Evolutionary conservation across 2,888 invertebrate genomes (phyloP).

Genomic region (Tenthredo distinguenda): DNA sequence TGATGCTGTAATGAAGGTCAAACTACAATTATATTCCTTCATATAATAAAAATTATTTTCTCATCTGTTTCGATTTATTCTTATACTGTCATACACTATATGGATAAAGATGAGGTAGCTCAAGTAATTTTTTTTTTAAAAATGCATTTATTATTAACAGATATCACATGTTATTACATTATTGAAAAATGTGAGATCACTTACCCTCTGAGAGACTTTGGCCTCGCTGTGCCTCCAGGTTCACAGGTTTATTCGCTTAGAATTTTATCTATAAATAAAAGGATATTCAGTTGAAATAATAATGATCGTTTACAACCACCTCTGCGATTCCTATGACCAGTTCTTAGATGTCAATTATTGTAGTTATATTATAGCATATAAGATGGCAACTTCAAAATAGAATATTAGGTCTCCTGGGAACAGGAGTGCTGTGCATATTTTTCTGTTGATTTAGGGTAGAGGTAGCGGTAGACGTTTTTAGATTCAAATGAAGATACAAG

Average conservation of each 20-base stretch:
- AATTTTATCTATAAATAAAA: constrained; percentile 28
- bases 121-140: neutral
- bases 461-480: neutral
- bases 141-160: neutral
- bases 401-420: neutral
- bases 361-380: neutral
- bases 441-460: neutral
- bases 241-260: constrained; percentile 32
- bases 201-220: constrained; percentile 34
- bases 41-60: neutral
- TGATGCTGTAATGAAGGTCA: constrained; percentile 10
- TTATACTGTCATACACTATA: neutral
- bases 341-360: neutral
- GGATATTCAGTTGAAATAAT: neutral
- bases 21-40: neutral
- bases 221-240: constrained; percentile 1
- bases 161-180: neutral
- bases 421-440: neutral
- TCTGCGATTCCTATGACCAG: neutral
- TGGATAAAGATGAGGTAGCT: neutral
- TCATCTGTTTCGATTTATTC: neutral
- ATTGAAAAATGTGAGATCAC: constrained; percentile 3
- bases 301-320: neutral
- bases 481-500: neutral
- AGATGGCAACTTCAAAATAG: neutral